Conservation (phyloP, 2,797 vertebrate genomes). For the Myotis vivesi region DNA sequence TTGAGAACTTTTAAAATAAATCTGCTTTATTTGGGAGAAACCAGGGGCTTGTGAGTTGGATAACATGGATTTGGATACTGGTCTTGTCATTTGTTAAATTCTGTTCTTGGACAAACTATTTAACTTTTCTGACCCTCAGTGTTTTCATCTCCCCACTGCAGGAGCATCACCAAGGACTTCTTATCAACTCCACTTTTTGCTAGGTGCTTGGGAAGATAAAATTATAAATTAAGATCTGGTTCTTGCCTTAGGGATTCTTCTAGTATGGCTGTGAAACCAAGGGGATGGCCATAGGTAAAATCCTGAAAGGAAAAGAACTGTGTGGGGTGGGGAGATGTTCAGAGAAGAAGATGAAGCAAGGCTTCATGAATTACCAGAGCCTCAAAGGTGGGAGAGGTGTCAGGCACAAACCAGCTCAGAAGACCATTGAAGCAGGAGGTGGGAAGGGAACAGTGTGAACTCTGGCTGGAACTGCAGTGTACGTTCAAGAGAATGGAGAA, state of each 20-base stretch:
- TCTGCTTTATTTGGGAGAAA: neutral
- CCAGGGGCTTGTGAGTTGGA: neutral
- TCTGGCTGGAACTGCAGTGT: neutral
- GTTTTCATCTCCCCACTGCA: neutral
- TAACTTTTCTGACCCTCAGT: neutral
- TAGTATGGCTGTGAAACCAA: neutral
- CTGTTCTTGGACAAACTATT: neutral
- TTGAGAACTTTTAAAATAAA: conserved; percentile 45
- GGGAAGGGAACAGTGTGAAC: neutral
- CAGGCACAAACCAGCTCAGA: neutral
- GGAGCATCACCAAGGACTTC: neutral
- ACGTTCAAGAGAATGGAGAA: neutral
- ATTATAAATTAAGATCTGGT: neutral
- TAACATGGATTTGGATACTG: neutral
- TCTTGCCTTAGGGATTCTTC: neutral
- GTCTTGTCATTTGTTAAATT: conserved; percentile 27
- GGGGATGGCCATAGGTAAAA: neutral
- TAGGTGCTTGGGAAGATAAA: conserved; percentile 21
- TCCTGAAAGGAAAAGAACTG: neutral
- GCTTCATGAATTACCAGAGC: neutral
- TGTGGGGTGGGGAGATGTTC: neutral
- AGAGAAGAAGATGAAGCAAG: neutral
- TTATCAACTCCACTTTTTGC: neutral
- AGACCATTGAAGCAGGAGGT: neutral
- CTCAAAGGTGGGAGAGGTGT: neutral